These are phyloP conservation scores for Metaphire vulgaris DNA, from an alignment of 1,140 invertebrate genomes.

Conservation along the genomic window DNA sequence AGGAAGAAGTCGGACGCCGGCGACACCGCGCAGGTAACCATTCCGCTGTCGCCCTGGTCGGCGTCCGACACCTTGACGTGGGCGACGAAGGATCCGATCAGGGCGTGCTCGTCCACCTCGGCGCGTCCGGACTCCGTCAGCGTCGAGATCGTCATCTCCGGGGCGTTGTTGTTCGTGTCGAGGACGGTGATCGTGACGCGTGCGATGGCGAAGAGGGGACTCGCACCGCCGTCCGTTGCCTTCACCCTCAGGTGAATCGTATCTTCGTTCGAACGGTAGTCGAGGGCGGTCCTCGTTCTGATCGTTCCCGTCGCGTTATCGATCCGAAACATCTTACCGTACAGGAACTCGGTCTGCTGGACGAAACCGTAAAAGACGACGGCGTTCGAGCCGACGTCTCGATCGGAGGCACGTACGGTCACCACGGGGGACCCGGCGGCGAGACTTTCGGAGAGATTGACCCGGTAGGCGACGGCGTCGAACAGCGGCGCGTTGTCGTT, in stretches of 20 bases:
- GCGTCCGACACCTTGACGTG: slow-evolving; percentile 77
- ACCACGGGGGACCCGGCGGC: slow-evolving; percentile 73
- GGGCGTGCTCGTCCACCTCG: slow-evolving; percentile 79
- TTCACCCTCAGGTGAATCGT: slow-evolving; percentile 71
- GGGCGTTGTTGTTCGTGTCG: slow-evolving; percentile 20
- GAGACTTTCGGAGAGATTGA: slow-evolving; percentile 78
- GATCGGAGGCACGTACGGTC: slow-evolving; percentile 62
- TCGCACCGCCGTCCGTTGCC: slow-evolving; percentile 12
- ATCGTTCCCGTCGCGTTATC: slow-evolving; percentile 78
- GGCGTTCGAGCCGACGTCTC: slow-evolving; percentile 43
- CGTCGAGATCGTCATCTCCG: slow-evolving; percentile 52
- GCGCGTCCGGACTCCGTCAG: slow-evolving; percentile 57
- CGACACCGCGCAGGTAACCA: slow-evolving; percentile 57
- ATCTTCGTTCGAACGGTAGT: slow-evolving; percentile 79
- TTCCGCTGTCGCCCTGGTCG: slow-evolving; percentile 87
- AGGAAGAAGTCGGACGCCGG: background rate
- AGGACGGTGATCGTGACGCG: background rate
- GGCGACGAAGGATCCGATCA: slow-evolving; percentile 72
- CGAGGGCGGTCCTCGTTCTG: slow-evolving; percentile 80
- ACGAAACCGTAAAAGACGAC: slow-evolving; percentile 65
- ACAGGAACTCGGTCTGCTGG: slow-evolving; percentile 60
- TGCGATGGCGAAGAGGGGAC: slow-evolving; percentile 7
- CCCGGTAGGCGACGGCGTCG: slow-evolving; percentile 47
- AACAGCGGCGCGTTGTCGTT: slow-evolving; percentile 52
- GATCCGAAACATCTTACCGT: slow-evolving; percentile 80